phyloP scores from a whole-genome alignment of 2,113 vertebrate genomes.

The Turnix velox region DNA sequence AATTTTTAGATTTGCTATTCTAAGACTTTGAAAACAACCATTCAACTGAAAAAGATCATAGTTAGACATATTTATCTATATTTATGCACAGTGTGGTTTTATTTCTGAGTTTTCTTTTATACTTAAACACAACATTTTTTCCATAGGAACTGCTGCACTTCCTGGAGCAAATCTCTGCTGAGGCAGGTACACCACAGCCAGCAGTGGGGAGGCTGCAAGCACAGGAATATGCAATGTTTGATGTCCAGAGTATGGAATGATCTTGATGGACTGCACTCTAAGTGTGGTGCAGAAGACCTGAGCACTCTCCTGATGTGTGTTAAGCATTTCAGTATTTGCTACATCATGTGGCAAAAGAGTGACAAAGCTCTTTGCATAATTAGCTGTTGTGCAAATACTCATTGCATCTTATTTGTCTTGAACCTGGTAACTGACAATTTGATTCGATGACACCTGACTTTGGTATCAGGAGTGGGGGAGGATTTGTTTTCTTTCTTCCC shows the following conservation, averaged over 20 bases:
- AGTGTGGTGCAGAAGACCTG: not conserved
- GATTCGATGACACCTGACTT: not conserved
- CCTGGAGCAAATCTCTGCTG: not conserved
- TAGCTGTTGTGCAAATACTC: not conserved
- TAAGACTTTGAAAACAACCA: not conserved
- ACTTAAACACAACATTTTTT: not conserved
- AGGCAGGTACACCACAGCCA: not conserved
- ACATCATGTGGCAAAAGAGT: not conserved
- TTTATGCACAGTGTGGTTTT: not conserved
- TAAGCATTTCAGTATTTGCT: not conserved
- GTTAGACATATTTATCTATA: not conserved
- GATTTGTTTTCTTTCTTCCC: not conserved
- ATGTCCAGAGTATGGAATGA: not conserved
- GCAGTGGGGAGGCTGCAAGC: not conserved
- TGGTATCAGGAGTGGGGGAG: not conserved
- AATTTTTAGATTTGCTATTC: not conserved
- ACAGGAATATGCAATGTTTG: accelerated
- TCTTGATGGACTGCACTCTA: not conserved
- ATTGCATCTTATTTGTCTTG: not conserved
- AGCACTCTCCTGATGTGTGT: not conserved
- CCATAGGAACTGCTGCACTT: not conserved
- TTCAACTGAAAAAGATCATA: not conserved
- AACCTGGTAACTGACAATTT: not conserved
- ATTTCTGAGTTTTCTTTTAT: not conserved
- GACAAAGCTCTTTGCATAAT: not conserved